Evolutionary conservation across 2,888 invertebrate genomes (phyloP), one percentile per base, ranked within the genome.

Genomic region (Achlya flavicornis): DNA sequence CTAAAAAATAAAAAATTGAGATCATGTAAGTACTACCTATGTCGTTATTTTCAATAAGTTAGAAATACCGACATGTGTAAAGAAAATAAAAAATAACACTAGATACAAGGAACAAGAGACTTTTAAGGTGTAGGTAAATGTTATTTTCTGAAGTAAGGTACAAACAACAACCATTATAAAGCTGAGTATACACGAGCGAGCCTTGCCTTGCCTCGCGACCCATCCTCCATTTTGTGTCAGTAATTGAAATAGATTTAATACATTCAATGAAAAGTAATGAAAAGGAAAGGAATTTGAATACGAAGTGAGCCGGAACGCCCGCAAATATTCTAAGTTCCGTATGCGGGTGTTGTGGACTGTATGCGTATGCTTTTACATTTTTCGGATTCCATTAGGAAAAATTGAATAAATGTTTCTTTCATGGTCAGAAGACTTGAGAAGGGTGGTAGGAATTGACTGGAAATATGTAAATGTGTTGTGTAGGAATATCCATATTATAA

Each of bases 241-340:
- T 61, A 64, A 67, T 67, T 67, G 64, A 57, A 63, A 64, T 61
- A 64, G 63, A 67, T 67, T 64, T 64, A 63, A 67, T 64, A 63
- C 62, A 67, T 64, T 67, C 61, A 62, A 65, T 61, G 61, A 19
- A 58, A 64, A 48, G 43, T 58, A 63, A 63, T 67, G 63, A 58
- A 62, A 53, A 53, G 41, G 62, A 57, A 62, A 19, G 48, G 62
- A 67, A 64, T 67, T 64, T 67, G 62, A 67, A 67, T 67, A 63
- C 60, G 58, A 67, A 67, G 61, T 63, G 57, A 41, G 1, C 32
- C 48, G 58, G 33, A 46, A 43, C 43, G 46, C 19, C 43, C 43
- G 43, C 41, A 19, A 16, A 43, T 53, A 53, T 53, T n/a, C 53
- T 16, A 53, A 10, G 53, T 53, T 53, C 53, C 53, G 53, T 53